phyloP scores from a whole-genome alignment of 2,888 invertebrate species.

The Marronus borbonicus region DNA sequence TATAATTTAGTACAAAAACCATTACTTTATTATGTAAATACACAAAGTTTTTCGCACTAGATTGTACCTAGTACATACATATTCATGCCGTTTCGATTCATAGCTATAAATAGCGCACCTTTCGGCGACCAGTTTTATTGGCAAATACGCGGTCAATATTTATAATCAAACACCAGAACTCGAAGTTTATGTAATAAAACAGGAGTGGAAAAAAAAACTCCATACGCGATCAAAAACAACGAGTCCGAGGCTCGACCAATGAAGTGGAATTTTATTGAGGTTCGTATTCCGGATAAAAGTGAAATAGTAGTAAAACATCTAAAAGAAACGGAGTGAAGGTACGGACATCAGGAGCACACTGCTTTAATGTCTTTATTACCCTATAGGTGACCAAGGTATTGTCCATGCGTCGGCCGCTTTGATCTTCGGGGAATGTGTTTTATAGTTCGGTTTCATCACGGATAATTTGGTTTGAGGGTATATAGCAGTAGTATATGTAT shows the following conservation, averaged over 20 bases:
- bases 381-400: constrained; percentile 54
- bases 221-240: constrained; percentile 48
- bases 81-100: constrained; percentile 21
- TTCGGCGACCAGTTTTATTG: constrained; percentile 30
- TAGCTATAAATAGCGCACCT: constrained; percentile 23
- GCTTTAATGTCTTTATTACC: constrained; percentile 68
- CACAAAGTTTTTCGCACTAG: background rate
- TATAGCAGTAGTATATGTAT: constrained; percentile 49
- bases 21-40: background rate
- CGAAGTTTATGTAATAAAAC: constrained; percentile 51
- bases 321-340: constrained; percentile 53
- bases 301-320: constrained; percentile 57
- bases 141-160: constrained; percentile 31
- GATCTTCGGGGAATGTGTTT: constrained; percentile 56
- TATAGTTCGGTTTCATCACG: constrained; percentile 56
- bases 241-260: constrained; percentile 4
- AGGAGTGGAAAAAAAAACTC: background rate
- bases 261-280: constrained; percentile 53
- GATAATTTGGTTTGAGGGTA: constrained; percentile 53
- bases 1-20: too few species aligned
- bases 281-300: constrained; percentile 55
- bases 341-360: constrained; percentile 67
- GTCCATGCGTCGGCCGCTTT: constrained; percentile 55
- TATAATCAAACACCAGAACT: constrained; percentile 33
- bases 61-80: constrained; percentile 16